Conservation (phyloP, 2,888 invertebrate species). For the Pristionchus japonicus region DNA sequence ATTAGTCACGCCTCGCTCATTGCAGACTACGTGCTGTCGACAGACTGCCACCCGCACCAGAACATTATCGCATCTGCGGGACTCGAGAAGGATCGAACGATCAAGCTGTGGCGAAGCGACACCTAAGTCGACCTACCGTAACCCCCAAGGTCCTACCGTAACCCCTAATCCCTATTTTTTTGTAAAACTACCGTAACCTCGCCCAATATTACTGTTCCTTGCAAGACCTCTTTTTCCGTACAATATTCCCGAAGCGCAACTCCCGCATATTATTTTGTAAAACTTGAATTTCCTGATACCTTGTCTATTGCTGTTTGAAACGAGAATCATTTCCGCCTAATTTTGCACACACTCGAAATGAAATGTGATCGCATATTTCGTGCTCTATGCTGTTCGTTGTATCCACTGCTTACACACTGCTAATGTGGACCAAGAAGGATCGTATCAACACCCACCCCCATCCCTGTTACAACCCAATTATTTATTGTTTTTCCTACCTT, state of each 20-base stretch:
- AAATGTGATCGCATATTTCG: background rate
- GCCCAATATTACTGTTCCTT: background rate
- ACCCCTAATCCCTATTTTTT: background rate
- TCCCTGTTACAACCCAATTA: background rate
- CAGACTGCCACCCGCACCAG: slow-evolving; percentile 98
- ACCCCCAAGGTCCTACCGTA: background rate
- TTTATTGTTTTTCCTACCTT: background rate
- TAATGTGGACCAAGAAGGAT: background rate
- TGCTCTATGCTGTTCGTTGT: background rate
- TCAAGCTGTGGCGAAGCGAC: slow-evolving; percentile 97
- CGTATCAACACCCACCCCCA: background rate
- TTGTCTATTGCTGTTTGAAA: too few relatives aligned
- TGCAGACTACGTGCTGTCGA: slow-evolving; percentile 90
- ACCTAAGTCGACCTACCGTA: slow-evolving; percentile 57
- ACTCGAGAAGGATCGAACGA: slow-evolving; percentile 97
- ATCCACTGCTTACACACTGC: background rate
- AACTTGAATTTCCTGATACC: too few relatives aligned
- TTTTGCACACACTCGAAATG: too few relatives aligned
- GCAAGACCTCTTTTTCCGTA: background rate
- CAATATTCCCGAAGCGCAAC: too few relatives aligned
- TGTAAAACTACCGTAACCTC: background rate
- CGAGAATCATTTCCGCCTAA: too few relatives aligned
- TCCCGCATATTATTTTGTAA: too few relatives aligned
- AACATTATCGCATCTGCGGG: slow-evolving; percentile 99
- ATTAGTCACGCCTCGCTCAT: too few relatives aligned